A percentile compares a stretch with the other conserved stretches of the same genome.
phyloP scores from a whole-genome alignment of 2,888 invertebrate species.

The Dioctria rufipes region DNA sequence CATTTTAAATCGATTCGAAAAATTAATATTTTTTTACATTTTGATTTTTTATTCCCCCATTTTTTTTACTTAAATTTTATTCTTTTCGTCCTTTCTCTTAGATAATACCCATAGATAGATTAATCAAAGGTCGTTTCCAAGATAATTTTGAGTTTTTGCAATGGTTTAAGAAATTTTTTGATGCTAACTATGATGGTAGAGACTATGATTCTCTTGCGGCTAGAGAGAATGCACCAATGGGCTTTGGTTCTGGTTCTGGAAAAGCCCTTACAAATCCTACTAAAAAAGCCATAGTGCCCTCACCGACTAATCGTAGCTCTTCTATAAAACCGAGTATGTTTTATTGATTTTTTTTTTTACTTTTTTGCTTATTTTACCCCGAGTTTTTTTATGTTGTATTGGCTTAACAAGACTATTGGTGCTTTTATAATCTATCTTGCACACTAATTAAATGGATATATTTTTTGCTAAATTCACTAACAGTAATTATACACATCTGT shows the following conservation, averaged over 20 bases:
- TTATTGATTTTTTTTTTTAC: constrained; percentile 46
- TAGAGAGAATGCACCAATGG: constrained; percentile 89
- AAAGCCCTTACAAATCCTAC: constrained; percentile 65
- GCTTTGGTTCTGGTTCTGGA: constrained; percentile 75
- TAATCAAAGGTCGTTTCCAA: constrained; percentile 99
- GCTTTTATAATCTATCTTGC: no score
- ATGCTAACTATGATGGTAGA: constrained; percentile 96
- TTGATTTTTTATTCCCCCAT: constrained; percentile 59
- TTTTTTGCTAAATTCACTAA: no score
- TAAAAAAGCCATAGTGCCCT: constrained; percentile 55
- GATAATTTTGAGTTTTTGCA: constrained; percentile 99
- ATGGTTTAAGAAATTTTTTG: constrained; percentile 99
- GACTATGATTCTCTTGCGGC: constrained; percentile 93
- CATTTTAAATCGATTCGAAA: constrained; percentile 27
- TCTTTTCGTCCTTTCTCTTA: constrained; percentile 64
- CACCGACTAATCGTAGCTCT: constrained; percentile 65
- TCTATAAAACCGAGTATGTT: constrained; percentile 61
- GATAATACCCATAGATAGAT: constrained; percentile 73
- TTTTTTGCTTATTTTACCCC: constrained; percentile 16
- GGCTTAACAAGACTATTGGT: no score
- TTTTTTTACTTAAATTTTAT: constrained; percentile 60
- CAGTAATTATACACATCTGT: no score
- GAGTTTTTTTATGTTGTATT: no score
- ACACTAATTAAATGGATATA: no score
- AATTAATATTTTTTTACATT: constrained; percentile 58